Conservation (phyloP, 2,888 invertebrate genomes). For the Vesta saturnalis region DNA sequence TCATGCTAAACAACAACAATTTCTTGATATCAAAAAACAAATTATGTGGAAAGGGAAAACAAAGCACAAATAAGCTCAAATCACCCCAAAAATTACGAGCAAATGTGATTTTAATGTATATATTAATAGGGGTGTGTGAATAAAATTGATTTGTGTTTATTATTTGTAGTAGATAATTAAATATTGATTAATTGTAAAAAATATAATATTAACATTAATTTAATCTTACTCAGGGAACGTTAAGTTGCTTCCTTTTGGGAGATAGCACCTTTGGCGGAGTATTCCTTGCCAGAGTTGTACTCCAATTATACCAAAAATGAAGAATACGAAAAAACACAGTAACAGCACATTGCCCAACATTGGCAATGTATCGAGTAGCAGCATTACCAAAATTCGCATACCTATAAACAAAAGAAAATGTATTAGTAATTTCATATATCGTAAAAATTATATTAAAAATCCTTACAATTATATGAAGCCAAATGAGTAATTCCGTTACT, state of each 20-base stretch:
- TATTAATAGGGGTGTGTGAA: too few species aligned
- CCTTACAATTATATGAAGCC: too few species aligned
- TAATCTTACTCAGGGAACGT: slow-evolving; percentile 79
- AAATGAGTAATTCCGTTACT: too few species aligned
- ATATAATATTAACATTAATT: not conserved
- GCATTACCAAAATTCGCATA: slow-evolving; percentile 98
- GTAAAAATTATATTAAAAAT: too few species aligned
- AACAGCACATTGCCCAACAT: slow-evolving; percentile 99
- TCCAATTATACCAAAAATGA: slow-evolving; percentile 99
- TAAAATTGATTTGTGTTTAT: not conserved
- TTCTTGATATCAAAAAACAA: not conserved
- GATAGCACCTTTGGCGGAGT: slow-evolving; percentile 91
- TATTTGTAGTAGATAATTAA: too few species aligned
- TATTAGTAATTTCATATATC: too few species aligned
- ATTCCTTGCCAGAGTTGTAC: slow-evolving; percentile 99
- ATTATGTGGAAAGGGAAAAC: not conserved
- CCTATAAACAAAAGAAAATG: slow-evolving; percentile 71
- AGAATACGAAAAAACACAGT: slow-evolving; percentile 99
- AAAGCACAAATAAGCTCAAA: not conserved
- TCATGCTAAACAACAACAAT: not conserved
- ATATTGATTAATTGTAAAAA: not conserved
- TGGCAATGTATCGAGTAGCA: slow-evolving; percentile 96
- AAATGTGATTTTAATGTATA: not conserved
- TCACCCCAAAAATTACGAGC: not conserved
- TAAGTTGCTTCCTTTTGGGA: slow-evolving; percentile 59